Percentiles rank a stretch among this genome's conserved stretches.
phyloP scores from a whole-genome alignment of 2,888 invertebrate genomes.

The Drosophila pegasa region DNA sequence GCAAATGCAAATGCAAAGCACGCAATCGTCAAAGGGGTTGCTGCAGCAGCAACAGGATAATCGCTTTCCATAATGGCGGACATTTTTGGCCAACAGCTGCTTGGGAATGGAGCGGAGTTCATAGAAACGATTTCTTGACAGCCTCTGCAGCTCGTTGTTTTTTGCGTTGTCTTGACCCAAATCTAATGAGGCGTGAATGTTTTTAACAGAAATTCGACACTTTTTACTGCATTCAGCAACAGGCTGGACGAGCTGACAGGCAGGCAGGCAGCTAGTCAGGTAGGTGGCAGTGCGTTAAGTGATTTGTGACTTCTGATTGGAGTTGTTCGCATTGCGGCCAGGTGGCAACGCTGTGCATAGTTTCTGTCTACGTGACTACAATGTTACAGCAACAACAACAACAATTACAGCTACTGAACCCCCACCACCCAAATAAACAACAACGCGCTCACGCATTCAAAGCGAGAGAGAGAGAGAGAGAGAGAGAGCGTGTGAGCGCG shows the following conservation, averaged over 20 bases:
- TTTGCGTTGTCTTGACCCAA: conserved; percentile 34
- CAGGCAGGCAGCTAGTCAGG: conserved; percentile 20
- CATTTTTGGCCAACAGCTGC: conserved; percentile 45
- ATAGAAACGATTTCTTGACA: conserved; percentile 3
- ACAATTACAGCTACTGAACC: conserved; percentile 45
- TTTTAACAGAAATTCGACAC: conserved; percentile 56
- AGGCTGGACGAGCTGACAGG: conserved; percentile 46
- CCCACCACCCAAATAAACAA: conserved; percentile 58
- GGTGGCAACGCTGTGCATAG: conserved; percentile 65
- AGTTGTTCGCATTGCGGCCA: conserved; percentile 22
- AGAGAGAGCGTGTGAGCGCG: neutral
- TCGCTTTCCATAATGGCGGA: conserved; percentile 46
- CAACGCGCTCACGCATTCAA: conserved; percentile 43
- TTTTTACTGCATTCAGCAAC: conserved; percentile 49
- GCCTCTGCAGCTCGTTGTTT: conserved; percentile 3
- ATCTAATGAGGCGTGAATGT: conserved; percentile 59
- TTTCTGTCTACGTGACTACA: conserved; percentile 65
- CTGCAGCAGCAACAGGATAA: conserved; percentile 66
- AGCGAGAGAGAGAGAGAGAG: conserved; percentile 12
- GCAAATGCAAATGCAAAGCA: conserved; percentile 54
- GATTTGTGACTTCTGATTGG: conserved; percentile 52
- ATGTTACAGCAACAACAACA: conserved; percentile 29
- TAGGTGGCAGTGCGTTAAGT: conserved; percentile 26
- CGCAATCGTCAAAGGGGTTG: conserved; percentile 54
- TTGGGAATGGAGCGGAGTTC: conserved; percentile 13